Conservation (phyloP, 2,113 vertebrate species). For the Calidris pygmaea region DNA sequence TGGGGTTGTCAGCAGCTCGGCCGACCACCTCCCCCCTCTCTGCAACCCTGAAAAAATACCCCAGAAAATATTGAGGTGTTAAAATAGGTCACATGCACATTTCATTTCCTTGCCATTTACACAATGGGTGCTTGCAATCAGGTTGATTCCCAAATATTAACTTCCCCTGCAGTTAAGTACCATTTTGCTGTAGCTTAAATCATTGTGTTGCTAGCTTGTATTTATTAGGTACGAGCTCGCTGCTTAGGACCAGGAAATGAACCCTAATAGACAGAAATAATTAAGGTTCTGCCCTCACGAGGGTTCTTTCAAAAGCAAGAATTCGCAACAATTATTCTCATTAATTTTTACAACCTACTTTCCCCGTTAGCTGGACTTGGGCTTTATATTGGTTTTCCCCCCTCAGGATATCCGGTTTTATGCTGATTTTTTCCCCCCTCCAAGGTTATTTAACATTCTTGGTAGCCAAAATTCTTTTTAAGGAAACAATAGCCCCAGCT, state of each 20-base stretch:
- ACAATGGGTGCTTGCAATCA: slow-evolving; percentile 70
- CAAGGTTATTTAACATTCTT: not conserved
- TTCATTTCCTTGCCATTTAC: slow-evolving; percentile 63
- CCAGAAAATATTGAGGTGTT: slow-evolving; percentile 76
- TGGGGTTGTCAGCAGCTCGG: slow-evolving; percentile 59
- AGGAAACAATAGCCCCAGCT: not conserved
- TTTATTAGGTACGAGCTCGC: slow-evolving; percentile 77
- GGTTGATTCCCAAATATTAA: slow-evolving; percentile 56
- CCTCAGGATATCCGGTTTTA: slow-evolving; percentile 63
- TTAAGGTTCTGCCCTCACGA: slow-evolving; percentile 74
- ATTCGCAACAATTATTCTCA: slow-evolving; percentile 81
- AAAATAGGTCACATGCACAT: slow-evolving; percentile 63
- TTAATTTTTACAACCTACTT: slow-evolving; percentile 80
- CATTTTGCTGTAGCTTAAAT: slow-evolving; percentile 64
- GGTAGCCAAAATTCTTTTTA: not conserved
- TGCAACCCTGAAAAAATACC: not conserved
- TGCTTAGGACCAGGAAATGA: slow-evolving; percentile 79
- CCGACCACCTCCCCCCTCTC: not conserved
- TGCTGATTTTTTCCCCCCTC: not conserved
- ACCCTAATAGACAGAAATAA: slow-evolving; percentile 80
- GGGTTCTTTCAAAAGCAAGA: slow-evolving; percentile 71
- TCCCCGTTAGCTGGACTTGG: slow-evolving; percentile 51
- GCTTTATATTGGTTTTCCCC: slow-evolving; percentile 52
- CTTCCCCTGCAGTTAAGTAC: slow-evolving; percentile 60
- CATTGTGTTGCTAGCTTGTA: slow-evolving; percentile 64